Conservation (phyloP, 1,140 invertebrate species). For the Trachymyrmex septentrionalis region DNA sequence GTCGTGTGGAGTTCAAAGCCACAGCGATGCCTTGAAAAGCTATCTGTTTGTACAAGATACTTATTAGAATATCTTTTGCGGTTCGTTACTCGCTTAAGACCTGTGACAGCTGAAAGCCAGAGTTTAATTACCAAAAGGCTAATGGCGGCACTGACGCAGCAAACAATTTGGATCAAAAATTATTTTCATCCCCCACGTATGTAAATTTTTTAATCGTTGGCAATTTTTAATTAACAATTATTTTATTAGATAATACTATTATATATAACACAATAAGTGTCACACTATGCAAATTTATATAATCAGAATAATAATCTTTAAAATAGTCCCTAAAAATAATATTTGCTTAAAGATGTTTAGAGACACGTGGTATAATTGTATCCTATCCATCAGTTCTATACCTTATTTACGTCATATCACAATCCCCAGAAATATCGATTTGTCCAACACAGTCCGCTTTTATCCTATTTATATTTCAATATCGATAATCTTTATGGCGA, state of each 20-base stretch:
- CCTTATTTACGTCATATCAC: conserved; percentile 24
- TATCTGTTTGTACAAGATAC: conserved; percentile 89
- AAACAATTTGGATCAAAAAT: conserved; percentile 87
- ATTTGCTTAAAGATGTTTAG: conserved; percentile 37
- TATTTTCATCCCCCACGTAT: conserved; percentile 87
- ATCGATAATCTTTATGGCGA: conserved; percentile 48
- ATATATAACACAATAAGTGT: background rate
- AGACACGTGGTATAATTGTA: conserved; percentile 13
- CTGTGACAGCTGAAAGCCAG: conserved; percentile 87
- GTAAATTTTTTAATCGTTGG: conserved; percentile 16
- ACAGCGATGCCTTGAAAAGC: conserved; percentile 88
- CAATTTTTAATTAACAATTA: background rate
- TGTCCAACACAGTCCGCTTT: background rate
- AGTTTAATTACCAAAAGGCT: conserved; percentile 89
- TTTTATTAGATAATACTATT: background rate
- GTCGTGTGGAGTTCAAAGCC: conserved; percentile 88
- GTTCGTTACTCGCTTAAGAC: conserved; percentile 90
- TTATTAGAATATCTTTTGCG: conserved; percentile 92
- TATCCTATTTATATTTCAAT: conserved; percentile 70
- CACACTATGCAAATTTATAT: background rate
- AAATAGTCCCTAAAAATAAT: background rate
- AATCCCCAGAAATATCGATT: conserved; percentile 70
- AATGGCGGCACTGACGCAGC: conserved; percentile 89
- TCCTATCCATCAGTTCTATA: conserved; percentile 16
- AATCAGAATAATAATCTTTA: conserved; percentile 3